Base-by-base conservation (phyloP, 2,797 vertebrate species). In the Melanotaenia parkinsoni region DNA sequence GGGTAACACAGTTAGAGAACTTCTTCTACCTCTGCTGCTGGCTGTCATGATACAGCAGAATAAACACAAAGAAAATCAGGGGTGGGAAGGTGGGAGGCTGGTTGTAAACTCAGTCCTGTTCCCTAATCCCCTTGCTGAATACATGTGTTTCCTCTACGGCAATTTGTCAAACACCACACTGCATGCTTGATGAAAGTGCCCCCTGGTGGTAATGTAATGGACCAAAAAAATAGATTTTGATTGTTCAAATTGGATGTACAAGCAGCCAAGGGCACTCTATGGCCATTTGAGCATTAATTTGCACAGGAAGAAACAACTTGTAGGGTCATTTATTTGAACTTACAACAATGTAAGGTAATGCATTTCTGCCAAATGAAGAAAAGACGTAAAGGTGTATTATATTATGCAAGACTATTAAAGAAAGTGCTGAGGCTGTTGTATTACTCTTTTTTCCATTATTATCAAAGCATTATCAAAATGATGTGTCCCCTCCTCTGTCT, bases 171-270 rank as follows among this genome's bases (percentile, higher is more conserved):
- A 91, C 88, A 91, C 79, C 88, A 80, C 86, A 87, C 84, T 88
- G 79, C 83, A 83, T 85, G 92, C 90, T 90, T 89, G 91, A 91
- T 86, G 86, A 90, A 92, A 89, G 90, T 92, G 93, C 94, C 94
- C 93, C 92, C 93, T 95, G 93, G 94, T 95, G 94, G 94, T 88
- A 85, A 90, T 88, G 85, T 91, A 94, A 92, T 91, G 88, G 91
- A 93, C 74, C 91, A 93, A 88, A 92, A 90, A 93, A 92, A 91
- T 79, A 79, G 80, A 91, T 91, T 92, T 85, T 88, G 87, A 91
- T 92, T 90, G 89, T 93, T 91, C 70, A 84, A 87, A 92, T 90
- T 88, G 88, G 80, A 83, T 79, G 87, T 92, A 90, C 84, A 88
- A 90, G 70, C 88, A 91, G 90, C 91, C 90, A 80, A 80, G 84